These are phyloP conservation scores for Chloebia gouldiae DNA, from an alignment of 2,113 vertebrate species.

Conservation along the genomic window DNA sequence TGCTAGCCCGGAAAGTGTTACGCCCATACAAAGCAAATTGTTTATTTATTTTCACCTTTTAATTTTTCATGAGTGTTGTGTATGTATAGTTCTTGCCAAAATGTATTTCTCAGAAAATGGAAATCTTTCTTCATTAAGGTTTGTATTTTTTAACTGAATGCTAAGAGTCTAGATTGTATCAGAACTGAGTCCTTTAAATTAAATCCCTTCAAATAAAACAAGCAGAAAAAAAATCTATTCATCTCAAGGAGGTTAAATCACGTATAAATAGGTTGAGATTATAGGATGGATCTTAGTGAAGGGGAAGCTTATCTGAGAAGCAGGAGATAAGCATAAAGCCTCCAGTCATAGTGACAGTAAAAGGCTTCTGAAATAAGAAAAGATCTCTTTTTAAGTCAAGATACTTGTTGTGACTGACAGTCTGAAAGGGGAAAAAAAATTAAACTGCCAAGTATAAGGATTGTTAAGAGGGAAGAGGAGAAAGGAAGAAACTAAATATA, in stretches of 20 bases:
- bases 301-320: slow-evolving; percentile 25
- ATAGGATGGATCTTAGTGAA: slow-evolving; percentile 6
- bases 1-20: neutral
- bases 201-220: slow-evolving; percentile 23
- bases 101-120: neutral
- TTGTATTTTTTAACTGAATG: neutral
- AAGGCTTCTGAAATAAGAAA: slow-evolving; percentile 35
- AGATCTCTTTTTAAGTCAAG: slow-evolving; percentile 22
- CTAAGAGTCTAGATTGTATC: neutral
- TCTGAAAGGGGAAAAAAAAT: neutral
- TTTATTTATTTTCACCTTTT: neutral
- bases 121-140: neutral
- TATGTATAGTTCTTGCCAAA: neutral
- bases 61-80: neutral
- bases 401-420: neutral
- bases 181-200: neutral
- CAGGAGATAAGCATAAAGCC: slow-evolving; percentile 22
- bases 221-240: neutral
- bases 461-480: neutral
- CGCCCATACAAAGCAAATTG: neutral
- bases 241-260: slow-evolving; percentile 19
- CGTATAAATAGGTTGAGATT: slow-evolving; percentile 28
- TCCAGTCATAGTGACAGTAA: slow-evolving; percentile 31
- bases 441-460: neutral
- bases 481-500: neutral